These are phyloP conservation scores for Chloebia gouldiae DNA, from an alignment of 2,113 vertebrate species.

Conservation along the genomic window DNA sequence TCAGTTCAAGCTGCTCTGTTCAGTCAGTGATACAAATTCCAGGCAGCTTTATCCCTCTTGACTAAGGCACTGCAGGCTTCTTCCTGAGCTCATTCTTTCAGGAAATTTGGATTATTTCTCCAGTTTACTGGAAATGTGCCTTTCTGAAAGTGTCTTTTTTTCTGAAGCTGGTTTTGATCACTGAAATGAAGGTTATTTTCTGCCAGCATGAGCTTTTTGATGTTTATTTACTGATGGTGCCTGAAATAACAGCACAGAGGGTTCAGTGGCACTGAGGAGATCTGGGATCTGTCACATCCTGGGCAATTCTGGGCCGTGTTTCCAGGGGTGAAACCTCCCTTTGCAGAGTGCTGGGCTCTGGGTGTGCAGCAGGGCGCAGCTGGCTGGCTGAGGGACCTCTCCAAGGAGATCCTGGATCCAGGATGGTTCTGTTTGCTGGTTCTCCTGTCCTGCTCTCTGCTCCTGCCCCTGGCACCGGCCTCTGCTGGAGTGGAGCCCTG, in stretches of 20 bases:
- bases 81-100: background rate
- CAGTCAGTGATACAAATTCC: background rate
- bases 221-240: background rate
- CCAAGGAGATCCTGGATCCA: background rate
- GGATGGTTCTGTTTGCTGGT: accelerated
- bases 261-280: background rate
- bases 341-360: background rate
- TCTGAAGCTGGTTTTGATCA: background rate
- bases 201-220: background rate
- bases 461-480: background rate
- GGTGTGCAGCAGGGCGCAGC: background rate
- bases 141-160: background rate
- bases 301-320: background rate
- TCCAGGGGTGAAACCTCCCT: background rate
- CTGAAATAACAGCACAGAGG: background rate
- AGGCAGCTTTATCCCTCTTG: background rate
- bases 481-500: background rate
- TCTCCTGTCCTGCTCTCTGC: accelerated
- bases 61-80: background rate
- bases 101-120: background rate
- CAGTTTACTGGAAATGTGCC: background rate
- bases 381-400: background rate
- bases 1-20: background rate
- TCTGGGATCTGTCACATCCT: background rate
- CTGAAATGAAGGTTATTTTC: background rate